Evolutionary conservation across 2,113 vertebrate species (phyloP), one percentile per base, ranked within the genome.

Genomic region (Corvus hawaiiensis): DNA sequence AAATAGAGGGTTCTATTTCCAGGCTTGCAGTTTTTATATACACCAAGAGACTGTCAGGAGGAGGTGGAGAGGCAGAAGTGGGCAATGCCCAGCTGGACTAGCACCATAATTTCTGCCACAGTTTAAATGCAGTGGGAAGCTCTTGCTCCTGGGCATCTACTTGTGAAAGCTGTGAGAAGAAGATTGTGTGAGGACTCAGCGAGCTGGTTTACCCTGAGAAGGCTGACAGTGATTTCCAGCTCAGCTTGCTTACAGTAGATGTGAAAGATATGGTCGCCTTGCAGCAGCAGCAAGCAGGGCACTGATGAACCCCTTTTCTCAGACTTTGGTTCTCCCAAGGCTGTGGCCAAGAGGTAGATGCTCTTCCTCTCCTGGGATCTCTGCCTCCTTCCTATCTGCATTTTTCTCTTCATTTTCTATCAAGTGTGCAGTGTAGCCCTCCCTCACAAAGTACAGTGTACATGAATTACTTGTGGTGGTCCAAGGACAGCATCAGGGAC

Each of bases 401-500:
- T 2, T n/a, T 61, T 61, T 26, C n/a, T 37, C n/a, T 58, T 22
- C 1, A 1, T 75, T 90, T 82, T 68, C 49, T 52, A n/a, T 12
- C 4, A 3, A 14, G 24, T 16, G 28, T 54, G 41, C 49, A 3
- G 0, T 10, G 32, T 21, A 77, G 17, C 43, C 26, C 63, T 54
- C 8, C 28, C 11, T 83, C 27, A 19, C 13, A n/a, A 54, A 46
- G 33, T 21, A 16, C 8, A 62, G 9, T 1, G 5, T 35, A n/a
- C 8, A 1, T 11, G 3, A 62, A 44, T 79, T 16, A 27, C 7
- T n/a, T 72, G 16, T 35, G 32, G 8, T 77, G 54, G 51, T 24
- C 18, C 63, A 63, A 58, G 41, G 30, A 37, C 0, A 67, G 13
- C 2, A 7, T 10, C 0, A 1, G 32, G 63, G n/a, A 16, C 49